Evolutionary conservation across 2,113 vertebrate species (phyloP), one percentile per base, ranked within the genome.

Genomic region (Nothoprocta pentlandii): DNA sequence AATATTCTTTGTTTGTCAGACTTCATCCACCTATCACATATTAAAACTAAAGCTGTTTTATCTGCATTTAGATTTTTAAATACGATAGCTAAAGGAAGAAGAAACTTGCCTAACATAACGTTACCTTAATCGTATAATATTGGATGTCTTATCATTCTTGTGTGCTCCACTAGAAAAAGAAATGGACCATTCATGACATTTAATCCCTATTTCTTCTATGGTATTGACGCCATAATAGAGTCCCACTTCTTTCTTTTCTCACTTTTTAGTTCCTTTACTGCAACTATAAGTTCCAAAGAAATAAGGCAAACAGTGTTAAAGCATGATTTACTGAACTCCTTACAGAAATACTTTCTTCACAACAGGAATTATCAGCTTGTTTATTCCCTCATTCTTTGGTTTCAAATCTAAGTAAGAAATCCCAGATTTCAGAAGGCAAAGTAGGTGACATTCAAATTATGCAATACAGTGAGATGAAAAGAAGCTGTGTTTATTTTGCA

Each of bases 1-100:
- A 95, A 85, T 78, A 80, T 39, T 83, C 56, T 80, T 96, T 67
- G 41, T 87, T 93, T 84, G 56, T 64, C 83, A 94, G 68, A 61
- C 12, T 88, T 88, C 34, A 81, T 88, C 64, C 90, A 84, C 68
- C 34, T 94, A 96, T 68, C 73, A 92, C 74, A 83, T 67, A 61
- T n/a, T 90, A 90, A 88, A 95, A 71, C 64, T 90, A 90, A 85
- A 95, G 82, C 71, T 94, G 17, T 67, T 83, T 80, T 82, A 13
- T 56, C 64, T 81, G 91, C 59, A 67, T 85, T 82, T 92, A 26
- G 78, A 70, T 59, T 92, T 44, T 91, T 36, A 87, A 89, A 69
- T 77, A 87, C 67, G 34, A 22, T 36, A 69, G 28, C 28, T 70
- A 77, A 88, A 56, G 28, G 47, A 54, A 4, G 47, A 2, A 4